These are phyloP conservation scores for Anarrhichthys ocellatus DNA, from an alignment of 2,113 vertebrate genomes.

Conservation along the genomic window DNA sequence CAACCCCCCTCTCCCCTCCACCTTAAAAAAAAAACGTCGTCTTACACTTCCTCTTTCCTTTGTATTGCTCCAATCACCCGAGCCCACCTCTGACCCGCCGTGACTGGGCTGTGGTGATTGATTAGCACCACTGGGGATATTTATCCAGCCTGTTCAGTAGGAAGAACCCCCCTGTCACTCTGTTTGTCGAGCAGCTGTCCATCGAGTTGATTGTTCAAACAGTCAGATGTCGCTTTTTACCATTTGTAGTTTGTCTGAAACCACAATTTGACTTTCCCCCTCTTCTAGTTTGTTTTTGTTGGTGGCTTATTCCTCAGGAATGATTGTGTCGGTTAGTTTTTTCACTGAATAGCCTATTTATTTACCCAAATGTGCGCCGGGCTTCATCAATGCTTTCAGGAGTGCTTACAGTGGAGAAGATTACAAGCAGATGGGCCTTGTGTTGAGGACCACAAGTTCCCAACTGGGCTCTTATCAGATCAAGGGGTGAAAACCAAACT, in stretches of 20 bases:
- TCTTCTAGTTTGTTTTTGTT: slow-evolving; percentile 1
- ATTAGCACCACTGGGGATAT: slow-evolving; percentile 70
- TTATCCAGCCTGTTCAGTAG: slow-evolving; percentile 57
- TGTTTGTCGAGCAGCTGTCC: slow-evolving; percentile 67
- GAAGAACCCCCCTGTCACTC: slow-evolving; percentile 49
- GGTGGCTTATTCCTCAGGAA: not conserved
- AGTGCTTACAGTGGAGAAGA: slow-evolving; percentile 57
- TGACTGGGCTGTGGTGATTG: slow-evolving; percentile 64
- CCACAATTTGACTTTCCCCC: not conserved
- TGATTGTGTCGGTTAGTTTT: slow-evolving; percentile 38
- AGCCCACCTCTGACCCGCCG: slow-evolving; percentile 63
- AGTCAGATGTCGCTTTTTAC: not conserved
- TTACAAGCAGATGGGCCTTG: slow-evolving; percentile 74
- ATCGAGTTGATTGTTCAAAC: slow-evolving; percentile 21
- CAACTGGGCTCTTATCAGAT: slow-evolving; percentile 71
- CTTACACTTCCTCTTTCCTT: slow-evolving; percentile 68
- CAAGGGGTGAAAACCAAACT: slow-evolving; percentile 40
- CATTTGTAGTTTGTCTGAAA: slow-evolving; percentile 6
- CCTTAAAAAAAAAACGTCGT: slow-evolving; percentile 32
- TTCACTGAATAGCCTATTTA: slow-evolving; percentile 52
- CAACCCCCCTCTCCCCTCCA: not conserved
- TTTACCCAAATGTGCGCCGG: slow-evolving; percentile 56
- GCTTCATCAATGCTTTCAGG: slow-evolving; percentile 49
- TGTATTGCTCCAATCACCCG: slow-evolving; percentile 65
- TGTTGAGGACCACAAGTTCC: slow-evolving; percentile 69